Conservation (phyloP, 2,113 vertebrate species). For the Suricata suricatta region DNA sequence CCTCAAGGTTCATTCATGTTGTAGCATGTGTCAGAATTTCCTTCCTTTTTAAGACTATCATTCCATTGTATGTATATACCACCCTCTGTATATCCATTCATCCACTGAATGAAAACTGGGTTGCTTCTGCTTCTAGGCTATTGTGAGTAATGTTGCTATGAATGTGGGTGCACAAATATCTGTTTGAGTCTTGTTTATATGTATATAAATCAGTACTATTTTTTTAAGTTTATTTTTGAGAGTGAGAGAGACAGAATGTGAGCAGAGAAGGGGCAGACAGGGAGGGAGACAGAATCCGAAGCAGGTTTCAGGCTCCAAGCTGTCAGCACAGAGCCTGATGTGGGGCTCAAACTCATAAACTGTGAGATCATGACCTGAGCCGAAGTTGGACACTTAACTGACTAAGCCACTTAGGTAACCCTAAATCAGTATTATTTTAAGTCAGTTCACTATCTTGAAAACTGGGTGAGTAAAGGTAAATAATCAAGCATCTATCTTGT, state of each 20-base stretch:
- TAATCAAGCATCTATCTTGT: not conserved
- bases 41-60: constrained; percentile 8
- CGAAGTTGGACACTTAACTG: too few species aligned
- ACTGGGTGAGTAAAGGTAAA: constrained; percentile 17
- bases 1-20: not conserved
- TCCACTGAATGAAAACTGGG: not conserved
- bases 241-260: too few species aligned
- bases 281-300: too few species aligned
- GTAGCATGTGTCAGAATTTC: not conserved
- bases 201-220: not conserved
- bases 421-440: not conserved
- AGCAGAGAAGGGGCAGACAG: too few species aligned
- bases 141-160: not conserved
- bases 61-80: not conserved
- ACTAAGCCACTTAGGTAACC: too few species aligned
- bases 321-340: too few species aligned
- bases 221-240: too few species aligned
- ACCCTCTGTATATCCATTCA: not conserved
- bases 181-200: not conserved
- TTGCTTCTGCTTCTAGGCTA: not conserved
- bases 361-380: too few species aligned
- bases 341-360: too few species aligned
- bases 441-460: constrained; percentile 29
- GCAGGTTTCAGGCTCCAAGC: too few species aligned
- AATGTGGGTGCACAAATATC: not conserved